phyloP scores from a whole-genome alignment of 2,888 invertebrate genomes.

The Drosophila mimetica region DNA sequence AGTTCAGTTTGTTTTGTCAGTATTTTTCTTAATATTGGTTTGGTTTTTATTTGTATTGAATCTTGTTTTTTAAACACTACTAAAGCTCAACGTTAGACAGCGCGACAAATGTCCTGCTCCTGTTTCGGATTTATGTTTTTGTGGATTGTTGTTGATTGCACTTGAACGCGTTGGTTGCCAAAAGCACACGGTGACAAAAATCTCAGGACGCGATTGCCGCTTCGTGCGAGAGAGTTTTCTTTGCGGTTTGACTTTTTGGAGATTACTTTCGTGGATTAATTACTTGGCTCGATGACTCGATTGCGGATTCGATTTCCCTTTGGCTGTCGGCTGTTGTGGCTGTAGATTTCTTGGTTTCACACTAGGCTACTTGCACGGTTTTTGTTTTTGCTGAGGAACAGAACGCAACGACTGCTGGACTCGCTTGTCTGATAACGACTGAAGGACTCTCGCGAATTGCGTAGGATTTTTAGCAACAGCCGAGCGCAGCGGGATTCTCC shows the following conservation, averaged over 20 bases:
- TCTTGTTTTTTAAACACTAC: slow-evolving; percentile 62
- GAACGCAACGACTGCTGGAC: slow-evolving; percentile 84
- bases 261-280: slow-evolving; percentile 20
- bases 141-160: slow-evolving; percentile 71
- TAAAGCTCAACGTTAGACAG: slow-evolving; percentile 81
- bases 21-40: slow-evolving; percentile 7
- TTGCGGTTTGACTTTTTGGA: slow-evolving; percentile 1
- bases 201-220: slow-evolving; percentile 44
- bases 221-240: slow-evolving; percentile 30
- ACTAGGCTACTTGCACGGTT: slow-evolving; percentile 82
- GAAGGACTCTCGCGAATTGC: slow-evolving; percentile 82
- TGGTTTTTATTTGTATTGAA: slow-evolving; percentile 8
- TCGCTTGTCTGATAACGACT: slow-evolving; percentile 84
- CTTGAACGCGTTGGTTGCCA: slow-evolving; percentile 76
- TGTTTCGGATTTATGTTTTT: slow-evolving; percentile 32
- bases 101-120: slow-evolving; percentile 63
- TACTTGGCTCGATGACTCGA: slow-evolving; percentile 51
- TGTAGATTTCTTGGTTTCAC: slow-evolving; percentile 62
- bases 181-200: slow-evolving; percentile 66
- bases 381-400: slow-evolving; percentile 78
- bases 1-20: slow-evolving; percentile 15
- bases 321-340: slow-evolving; percentile 43
- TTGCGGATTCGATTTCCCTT: slow-evolving; percentile 33
- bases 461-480: slow-evolving; percentile 78
- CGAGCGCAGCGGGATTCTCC: slow-evolving; percentile 53